phyloP scores from a whole-genome alignment of 2,113 vertebrate genomes.

The Corythornis vintsioides region DNA sequence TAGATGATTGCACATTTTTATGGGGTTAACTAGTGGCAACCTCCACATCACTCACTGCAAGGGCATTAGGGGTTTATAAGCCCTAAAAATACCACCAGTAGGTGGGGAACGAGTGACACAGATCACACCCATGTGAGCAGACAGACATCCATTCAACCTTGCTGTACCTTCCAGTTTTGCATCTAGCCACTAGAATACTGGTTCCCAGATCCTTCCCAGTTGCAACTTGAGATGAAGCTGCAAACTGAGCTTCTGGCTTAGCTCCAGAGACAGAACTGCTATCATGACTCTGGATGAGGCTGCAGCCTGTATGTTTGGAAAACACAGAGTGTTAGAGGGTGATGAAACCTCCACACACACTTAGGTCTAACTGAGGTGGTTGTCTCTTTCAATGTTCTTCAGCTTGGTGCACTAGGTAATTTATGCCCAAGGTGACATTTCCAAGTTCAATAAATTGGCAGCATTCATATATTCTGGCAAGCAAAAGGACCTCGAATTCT shows the following conservation, averaged over 20 bases:
- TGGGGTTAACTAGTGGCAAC: conserved; percentile 9
- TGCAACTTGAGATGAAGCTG: background rate
- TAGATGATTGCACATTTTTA: conserved; percentile 16
- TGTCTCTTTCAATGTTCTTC: background rate
- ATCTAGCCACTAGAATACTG: background rate
- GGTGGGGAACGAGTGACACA: conserved; percentile 37
- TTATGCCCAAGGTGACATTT: background rate
- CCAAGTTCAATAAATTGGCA: background rate
- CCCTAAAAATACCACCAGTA: conserved; percentile 29
- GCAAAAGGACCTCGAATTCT: background rate
- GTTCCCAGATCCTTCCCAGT: background rate
- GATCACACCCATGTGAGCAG: background rate
- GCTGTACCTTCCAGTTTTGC: background rate
- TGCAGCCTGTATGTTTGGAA: background rate
- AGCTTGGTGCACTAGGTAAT: background rate
- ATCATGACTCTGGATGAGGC: background rate
- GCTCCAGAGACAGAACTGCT: background rate
- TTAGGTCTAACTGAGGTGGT: background rate
- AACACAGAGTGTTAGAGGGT: background rate
- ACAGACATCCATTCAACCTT: background rate
- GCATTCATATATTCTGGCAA: background rate
- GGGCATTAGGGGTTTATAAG: background rate
- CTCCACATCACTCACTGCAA: background rate
- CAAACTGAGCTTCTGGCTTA: background rate
- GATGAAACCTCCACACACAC: background rate